Base-by-base conservation (phyloP, 2,888 invertebrate species). In the Tachina fera region DNA sequence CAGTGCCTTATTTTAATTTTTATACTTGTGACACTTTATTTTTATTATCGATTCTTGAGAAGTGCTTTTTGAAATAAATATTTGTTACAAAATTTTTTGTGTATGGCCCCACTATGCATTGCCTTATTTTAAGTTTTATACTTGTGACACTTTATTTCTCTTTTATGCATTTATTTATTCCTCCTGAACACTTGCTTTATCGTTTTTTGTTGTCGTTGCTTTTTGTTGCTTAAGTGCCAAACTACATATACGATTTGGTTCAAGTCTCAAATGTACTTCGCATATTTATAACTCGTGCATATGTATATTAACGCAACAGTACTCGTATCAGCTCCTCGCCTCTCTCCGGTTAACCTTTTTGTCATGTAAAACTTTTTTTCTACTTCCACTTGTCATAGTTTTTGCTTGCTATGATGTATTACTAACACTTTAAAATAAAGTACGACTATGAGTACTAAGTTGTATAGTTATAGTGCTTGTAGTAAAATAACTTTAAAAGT, bases 331-430 rank as follows among this genome's bases (percentile, higher is more conserved):
- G 10, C 47, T 47, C 19, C 13, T 39, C n/a, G 11, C 58, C 13
- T 13, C n/a, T 65, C 19, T 51, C 51, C 19, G 4, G 56, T 71
- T n/a, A 75, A 74, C 45, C 22, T 45, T 31, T 67, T 68, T 77
- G 22, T 22, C 56, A 76, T 76, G 47, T 49, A 53, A 70, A 82
- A 76, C 49, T 56, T 76, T 76, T 11, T 61, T 49, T 53, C 10
- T 51, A 39, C 80, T 74, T 67, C 49, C 49, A 51, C 56, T 82
- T 76, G 82, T 58, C 70, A 76, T 65, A 76, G 53, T 71, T 70
- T 82, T 58, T 71, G 56, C 65, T 65, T 71, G 56, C 58, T 63
- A 78, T 85, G 85, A 82, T 76, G 71, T 80, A 85, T 85, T 85
- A 56, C 82, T 11, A 71, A 47, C 78, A 86, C 82, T 82, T 86